These are phyloP conservation scores for Masticophis lateralis DNA, from an alignment of 2,797 vertebrate genomes.

Conservation along the genomic window DNA sequence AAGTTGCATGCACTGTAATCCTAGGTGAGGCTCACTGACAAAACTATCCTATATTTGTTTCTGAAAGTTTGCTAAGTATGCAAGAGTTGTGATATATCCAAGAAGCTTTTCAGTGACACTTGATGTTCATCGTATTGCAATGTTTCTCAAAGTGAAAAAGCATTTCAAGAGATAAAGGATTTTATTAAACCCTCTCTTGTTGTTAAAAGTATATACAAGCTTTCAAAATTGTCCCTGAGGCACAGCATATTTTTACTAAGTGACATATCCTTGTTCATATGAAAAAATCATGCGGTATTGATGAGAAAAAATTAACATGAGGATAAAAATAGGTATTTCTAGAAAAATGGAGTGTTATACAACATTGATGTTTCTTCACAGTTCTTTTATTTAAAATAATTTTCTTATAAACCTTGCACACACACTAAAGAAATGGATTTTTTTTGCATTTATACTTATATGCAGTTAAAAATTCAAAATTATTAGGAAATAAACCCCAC, in stretches of 20 bases:
- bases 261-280: background rate
- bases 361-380: background rate
- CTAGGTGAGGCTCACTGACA: background rate
- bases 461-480: background rate
- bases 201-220: background rate
- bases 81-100: background rate
- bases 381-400: background rate
- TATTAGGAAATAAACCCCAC: background rate
- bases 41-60: background rate
- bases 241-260: background rate
- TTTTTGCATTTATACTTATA: background rate
- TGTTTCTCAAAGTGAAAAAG: background rate
- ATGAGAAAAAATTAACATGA: background rate
- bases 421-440: background rate
- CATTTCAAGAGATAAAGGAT: background rate
- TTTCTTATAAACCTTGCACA: background rate
- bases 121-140: background rate
- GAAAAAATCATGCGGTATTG: background rate
- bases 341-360: background rate
- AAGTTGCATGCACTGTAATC: background rate
- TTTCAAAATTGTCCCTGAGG: background rate
- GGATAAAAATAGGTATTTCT: background rate
- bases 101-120: background rate
- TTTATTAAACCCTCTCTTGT: background rate
- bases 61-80: background rate